Evolutionary conservation across 2,797 vertebrate species (phyloP).

Genomic region (Argentina silus): DNA sequence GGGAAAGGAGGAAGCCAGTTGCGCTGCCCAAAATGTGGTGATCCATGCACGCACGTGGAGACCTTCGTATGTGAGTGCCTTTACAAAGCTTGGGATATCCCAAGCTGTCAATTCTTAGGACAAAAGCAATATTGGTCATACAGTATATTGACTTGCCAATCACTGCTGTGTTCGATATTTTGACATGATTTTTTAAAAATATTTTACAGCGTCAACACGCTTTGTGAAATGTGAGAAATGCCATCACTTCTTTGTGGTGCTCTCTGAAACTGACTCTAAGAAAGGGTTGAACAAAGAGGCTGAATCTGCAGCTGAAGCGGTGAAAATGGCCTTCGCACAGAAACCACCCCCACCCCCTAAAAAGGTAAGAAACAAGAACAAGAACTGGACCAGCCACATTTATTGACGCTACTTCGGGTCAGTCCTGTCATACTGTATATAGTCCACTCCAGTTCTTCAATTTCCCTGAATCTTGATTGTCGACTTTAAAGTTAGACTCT

Average conservation of each 20-base stretch:
- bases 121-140: neutral
- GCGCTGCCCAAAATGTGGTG: constrained; percentile 96
- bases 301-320: constrained; percentile 93
- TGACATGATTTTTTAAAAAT: constrained; percentile 3
- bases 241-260: constrained; percentile 97
- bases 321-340: constrained; percentile 94
- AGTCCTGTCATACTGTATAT: too few relatives aligned
- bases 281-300: constrained; percentile 95
- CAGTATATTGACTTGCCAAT: neutral
- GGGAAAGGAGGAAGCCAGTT: constrained; percentile 96
- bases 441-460: too few relatives aligned
- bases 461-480: too few relatives aligned
- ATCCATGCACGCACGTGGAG: constrained; percentile 96
- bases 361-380: constrained; percentile 78
- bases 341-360: constrained; percentile 97
- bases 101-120: neutral
- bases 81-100: neutral
- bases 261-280: constrained; percentile 96
- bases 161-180: neutral
- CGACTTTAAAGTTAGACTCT: too few relatives aligned
- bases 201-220: constrained; percentile 87
- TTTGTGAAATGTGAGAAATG: constrained; percentile 99
- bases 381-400: too few relatives aligned
- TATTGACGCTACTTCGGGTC: too few relatives aligned
- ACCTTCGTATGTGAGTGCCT: constrained; percentile 96